Evolutionary conservation across 2,888 invertebrate genomes (phyloP).

Genomic region (Philereme vetulata): DNA sequence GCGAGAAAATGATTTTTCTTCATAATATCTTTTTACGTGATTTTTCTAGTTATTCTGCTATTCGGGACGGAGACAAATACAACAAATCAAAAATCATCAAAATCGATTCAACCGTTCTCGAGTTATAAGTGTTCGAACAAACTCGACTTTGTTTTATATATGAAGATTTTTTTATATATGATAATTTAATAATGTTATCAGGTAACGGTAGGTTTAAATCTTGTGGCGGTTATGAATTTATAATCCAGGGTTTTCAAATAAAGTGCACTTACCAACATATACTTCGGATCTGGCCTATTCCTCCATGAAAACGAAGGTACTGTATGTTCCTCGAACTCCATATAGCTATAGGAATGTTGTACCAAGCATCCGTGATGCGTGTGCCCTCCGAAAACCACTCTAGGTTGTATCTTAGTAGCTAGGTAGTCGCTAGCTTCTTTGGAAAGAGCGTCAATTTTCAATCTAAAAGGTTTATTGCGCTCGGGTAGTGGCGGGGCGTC

Average conservation of each 20-base stretch:
- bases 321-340: constrained; percentile 88
- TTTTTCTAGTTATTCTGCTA: too few species aligned
- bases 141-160: too few species aligned
- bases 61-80: too few species aligned
- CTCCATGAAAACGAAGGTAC: constrained; percentile 98
- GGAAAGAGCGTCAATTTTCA: constrained; percentile 94
- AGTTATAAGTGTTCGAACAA: too few species aligned
- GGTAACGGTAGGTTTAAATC: too few species aligned
- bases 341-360: constrained; percentile 64
- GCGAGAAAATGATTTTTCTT: too few species aligned
- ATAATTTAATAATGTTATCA: too few species aligned
- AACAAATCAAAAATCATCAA: too few species aligned
- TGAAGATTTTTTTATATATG: too few species aligned
- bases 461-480: constrained; percentile 88
- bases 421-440: constrained; percentile 89
- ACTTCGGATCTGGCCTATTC: constrained; percentile 95
- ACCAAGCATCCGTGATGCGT: constrained; percentile 95
- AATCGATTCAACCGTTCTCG: too few species aligned
- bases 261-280: constrained; percentile 89
- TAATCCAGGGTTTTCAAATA: background rate
- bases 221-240: too few species aligned
- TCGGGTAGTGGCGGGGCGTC: constrained; percentile 90
- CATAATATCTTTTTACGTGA: too few species aligned
- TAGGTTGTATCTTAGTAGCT: constrained; percentile 85
- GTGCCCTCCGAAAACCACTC: constrained; percentile 94